Percentiles rank a stretch among this genome's conserved stretches.
These are phyloP conservation scores for Pleuronectes platessa DNA, from an alignment of 2,113 vertebrate genomes.

Conservation along the genomic window DNA sequence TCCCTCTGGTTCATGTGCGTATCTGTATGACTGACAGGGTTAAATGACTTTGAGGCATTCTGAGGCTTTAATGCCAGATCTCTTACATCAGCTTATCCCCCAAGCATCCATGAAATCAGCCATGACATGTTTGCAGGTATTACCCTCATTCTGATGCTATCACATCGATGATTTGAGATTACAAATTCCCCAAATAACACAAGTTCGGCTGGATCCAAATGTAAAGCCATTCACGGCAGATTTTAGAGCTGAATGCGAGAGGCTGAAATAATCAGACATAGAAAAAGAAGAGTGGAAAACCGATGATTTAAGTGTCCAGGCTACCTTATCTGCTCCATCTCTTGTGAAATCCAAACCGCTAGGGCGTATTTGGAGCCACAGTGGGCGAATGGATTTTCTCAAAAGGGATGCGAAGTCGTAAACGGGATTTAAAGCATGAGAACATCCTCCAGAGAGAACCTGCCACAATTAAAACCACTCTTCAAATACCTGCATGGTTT, in stretches of 20 bases:
- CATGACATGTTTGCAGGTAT: slow-evolving; percentile 36
- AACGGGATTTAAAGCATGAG: slow-evolving; percentile 54
- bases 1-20: slow-evolving; percentile 2
- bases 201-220: neutral
- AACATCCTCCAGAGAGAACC: slow-evolving; percentile 31
- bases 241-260: neutral
- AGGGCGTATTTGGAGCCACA: slow-evolving; percentile 22
- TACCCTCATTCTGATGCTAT: slow-evolving; percentile 11
- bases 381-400: slow-evolving; percentile 35
- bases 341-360: slow-evolving; percentile 16
- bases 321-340: slow-evolving; percentile 23
- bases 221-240: neutral
- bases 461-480: slow-evolving; percentile 25
- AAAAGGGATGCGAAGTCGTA: slow-evolving; percentile 37
- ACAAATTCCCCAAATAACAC: slow-evolving; percentile 7
- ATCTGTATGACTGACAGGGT: slow-evolving; percentile 35
- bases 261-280: neutral
- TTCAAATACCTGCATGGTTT: slow-evolving; percentile 46
- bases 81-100: slow-evolving; percentile 23
- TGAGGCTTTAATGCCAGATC: slow-evolving; percentile 26
- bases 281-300: slow-evolving; percentile 1
- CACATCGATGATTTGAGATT: neutral
- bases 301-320: neutral
- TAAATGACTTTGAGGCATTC: slow-evolving; percentile 31
- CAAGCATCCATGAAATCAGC: slow-evolving; percentile 21